Conservation (phyloP, 2,113 vertebrate genomes). For the Amphilophus citrinellus region DNA sequence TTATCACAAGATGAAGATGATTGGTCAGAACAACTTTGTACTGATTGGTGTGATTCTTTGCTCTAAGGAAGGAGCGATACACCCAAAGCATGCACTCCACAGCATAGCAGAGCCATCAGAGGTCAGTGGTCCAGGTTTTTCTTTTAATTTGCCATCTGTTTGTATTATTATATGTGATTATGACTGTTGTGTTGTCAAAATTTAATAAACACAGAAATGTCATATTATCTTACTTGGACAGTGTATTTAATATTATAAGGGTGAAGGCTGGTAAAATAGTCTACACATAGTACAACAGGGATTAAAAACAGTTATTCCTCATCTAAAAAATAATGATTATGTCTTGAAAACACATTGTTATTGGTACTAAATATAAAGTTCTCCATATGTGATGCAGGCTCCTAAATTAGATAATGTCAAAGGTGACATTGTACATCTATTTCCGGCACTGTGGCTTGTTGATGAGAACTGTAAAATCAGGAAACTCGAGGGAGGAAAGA, state of each 20-base stretch:
- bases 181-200: neutral
- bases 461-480: constrained; percentile 64
- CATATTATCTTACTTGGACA: neutral
- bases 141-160: neutral
- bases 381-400: constrained; percentile 7
- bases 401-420: neutral
- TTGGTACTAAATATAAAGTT: constrained; percentile 8
- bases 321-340: neutral
- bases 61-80: neutral
- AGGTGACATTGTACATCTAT: constrained; percentile 35
- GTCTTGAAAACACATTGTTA: neutral
- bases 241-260: neutral
- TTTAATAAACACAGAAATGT: neutral
- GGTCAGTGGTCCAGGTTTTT: neutral
- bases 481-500: constrained; percentile 39
- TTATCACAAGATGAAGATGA: neutral
- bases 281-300: neutral
- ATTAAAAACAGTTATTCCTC: neutral
- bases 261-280: neutral
- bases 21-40: neutral
- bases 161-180: neutral
- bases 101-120: neutral
- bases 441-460: constrained; percentile 57
- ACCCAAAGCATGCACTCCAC: neutral
- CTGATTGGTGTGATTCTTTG: neutral